Base-by-base conservation (phyloP, 2,888 invertebrate genomes). In the Campoletis raptor region DNA sequence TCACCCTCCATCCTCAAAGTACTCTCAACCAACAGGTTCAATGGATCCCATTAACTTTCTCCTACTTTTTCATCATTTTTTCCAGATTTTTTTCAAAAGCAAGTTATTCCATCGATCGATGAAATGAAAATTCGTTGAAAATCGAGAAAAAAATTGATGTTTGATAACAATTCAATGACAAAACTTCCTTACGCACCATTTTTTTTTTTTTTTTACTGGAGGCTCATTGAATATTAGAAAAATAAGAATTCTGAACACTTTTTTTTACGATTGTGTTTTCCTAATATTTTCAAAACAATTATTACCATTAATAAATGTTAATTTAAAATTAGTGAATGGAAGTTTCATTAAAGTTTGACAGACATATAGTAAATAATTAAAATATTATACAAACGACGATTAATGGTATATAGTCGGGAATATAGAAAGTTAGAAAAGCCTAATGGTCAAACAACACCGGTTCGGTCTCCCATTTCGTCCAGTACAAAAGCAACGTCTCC, bases 391-490 rank as follows among this genome's bases (percentile, higher is more conserved):
- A 57, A 81, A 67, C 64, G 57, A 66, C 48, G 79, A 73, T 76
- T 79, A 37, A 79, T 84, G n/a, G 48, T 24, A 61, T 12, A 7
- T 6, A 7, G 48, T 30, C 76, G 81, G 77, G 76, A 81, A 24
- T 48, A 72, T 48, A 72, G 76, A 40, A 85, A 85, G 85, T 85
- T 79, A 57, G 86, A 87, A 66, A 67, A 57, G 73, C 69, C 87
- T 92, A 92, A 92, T 90, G 90, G 89, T 89, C 91, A 92, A 90
- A 89, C 90, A 91, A 92, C 92, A 91, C 91, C 90, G 85, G 12
- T 57, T 84, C 72, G 42, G 76, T 89, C 89, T 86, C 88, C 67
- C 69, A 9, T 77, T 52, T 54, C 72, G 54, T 84, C 52, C 72
- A 18, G 45, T 80, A 80, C 64, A 15, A 48, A 66, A 76, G 66